These are phyloP conservation scores for Porphyrio hochstetteri DNA, from an alignment of 2,113 vertebrate species.

Conservation along the genomic window DNA sequence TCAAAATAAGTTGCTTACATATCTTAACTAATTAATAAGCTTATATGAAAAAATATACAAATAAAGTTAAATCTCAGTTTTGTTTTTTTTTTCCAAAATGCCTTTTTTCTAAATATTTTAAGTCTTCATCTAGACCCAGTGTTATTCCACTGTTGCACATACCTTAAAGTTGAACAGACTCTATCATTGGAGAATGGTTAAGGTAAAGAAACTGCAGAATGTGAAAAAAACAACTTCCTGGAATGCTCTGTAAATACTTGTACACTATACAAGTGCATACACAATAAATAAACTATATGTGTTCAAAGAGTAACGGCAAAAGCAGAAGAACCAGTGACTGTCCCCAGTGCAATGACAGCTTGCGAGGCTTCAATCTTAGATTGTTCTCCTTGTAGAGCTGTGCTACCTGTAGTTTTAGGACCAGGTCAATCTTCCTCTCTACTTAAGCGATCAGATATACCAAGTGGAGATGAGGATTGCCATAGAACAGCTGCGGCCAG, in stretches of 20 bases:
- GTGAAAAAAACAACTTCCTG: background rate
- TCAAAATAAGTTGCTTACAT: background rate
- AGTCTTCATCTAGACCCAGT: background rate
- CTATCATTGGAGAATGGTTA: background rate
- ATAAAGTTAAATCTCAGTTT: background rate
- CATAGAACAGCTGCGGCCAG: background rate
- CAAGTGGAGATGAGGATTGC: background rate
- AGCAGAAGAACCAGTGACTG: background rate
- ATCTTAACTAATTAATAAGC: background rate
- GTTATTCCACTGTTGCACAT: background rate
- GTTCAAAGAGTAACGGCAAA: background rate
- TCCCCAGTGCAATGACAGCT: background rate
- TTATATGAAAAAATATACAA: background rate
- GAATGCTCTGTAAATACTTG: background rate
- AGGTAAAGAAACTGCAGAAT: background rate
- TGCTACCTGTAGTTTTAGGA: background rate
- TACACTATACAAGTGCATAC: background rate
- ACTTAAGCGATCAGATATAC: rapidly evolving
- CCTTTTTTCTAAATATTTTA: background rate
- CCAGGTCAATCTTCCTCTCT: background rate
- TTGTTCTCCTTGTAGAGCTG: background rate
- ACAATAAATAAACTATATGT: background rate
- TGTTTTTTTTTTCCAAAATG: background rate
- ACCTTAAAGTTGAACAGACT: background rate
- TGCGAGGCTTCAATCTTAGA: background rate